Evolutionary conservation across 1,140 invertebrate species (phyloP).

Genomic region (Papilio polyxenes): DNA sequence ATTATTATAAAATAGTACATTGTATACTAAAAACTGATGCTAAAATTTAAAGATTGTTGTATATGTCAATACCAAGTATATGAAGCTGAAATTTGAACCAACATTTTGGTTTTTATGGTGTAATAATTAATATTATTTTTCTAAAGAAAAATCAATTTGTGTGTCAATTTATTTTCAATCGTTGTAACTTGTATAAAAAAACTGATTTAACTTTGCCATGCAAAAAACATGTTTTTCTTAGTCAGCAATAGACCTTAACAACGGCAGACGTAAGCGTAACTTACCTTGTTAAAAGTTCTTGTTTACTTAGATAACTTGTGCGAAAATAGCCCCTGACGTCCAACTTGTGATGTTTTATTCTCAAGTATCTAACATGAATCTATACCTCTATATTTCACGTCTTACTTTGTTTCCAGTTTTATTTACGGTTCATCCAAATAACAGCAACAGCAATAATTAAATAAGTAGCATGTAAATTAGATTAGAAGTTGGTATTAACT

Average conservation of each 20-base stretch:
- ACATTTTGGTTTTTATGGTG: too few relatives aligned
- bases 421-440: not conserved
- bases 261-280: slow-evolving; percentile 24
- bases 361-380: slow-evolving; percentile 11
- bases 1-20: not conserved
- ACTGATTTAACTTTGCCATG: slow-evolving; percentile 9
- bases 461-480: not conserved
- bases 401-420: not conserved
- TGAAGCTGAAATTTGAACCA: too few relatives aligned
- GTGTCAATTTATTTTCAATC: not conserved
- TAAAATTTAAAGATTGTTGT: not conserved
- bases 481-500: too few relatives aligned
- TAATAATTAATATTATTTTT: not conserved
- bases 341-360: slow-evolving; percentile 16
- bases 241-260: slow-evolving; percentile 17
- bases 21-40: not conserved
- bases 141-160: not conserved
- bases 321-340: slow-evolving; percentile 19
- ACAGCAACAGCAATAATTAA: not conserved
- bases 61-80: too few relatives aligned
- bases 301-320: slow-evolving; percentile 22
- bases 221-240: slow-evolving; percentile 29
- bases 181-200: not conserved
- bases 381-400: slow-evolving; percentile 9
- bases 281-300: slow-evolving; percentile 27